These are phyloP conservation scores for Macrobrachium nipponense DNA, from an alignment of 1,140 invertebrate species.

Conservation along the genomic window DNA sequence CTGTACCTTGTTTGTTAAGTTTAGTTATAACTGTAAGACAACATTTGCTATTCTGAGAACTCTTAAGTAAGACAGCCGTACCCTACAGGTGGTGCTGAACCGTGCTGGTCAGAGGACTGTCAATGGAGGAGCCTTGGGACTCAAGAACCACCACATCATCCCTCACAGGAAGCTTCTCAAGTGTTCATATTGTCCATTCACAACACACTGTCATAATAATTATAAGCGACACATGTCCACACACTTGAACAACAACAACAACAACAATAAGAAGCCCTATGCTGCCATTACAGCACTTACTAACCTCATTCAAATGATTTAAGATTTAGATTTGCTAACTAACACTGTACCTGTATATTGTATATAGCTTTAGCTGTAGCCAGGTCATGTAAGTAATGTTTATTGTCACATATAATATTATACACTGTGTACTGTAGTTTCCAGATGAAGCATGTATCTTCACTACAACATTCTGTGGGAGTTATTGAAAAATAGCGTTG, in stretches of 20 bases:
- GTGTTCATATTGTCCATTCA: constrained; percentile 56
- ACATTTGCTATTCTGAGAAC: neutral
- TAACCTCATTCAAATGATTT: constrained; percentile 56
- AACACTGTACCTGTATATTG: too few species aligned
- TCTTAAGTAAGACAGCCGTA: constrained; percentile 36
- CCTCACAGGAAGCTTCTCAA: constrained; percentile 45
- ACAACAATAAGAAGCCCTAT: constrained; percentile 36
- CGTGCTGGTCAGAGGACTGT: constrained; percentile 26
- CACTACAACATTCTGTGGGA: too few species aligned
- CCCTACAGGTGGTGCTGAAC: constrained; percentile 45
- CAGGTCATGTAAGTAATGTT: too few species aligned
- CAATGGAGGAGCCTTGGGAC: neutral
- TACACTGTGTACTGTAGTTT: too few species aligned
- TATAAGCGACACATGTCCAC: constrained; percentile 41
- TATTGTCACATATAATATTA: too few species aligned
- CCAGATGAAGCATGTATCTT: too few species aligned
- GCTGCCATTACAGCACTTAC: constrained; percentile 50
- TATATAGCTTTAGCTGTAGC: too few species aligned
- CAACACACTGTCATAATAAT: constrained; percentile 52
- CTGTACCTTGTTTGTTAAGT: too few species aligned
- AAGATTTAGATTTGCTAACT: neutral
- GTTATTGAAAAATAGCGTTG: too few species aligned
- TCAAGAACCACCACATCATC: constrained; percentile 25
- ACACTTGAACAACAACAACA: constrained; percentile 16
- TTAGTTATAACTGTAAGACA: neutral